phyloP scores from a whole-genome alignment of 2,888 invertebrate species.

The Tipula confusa region DNA sequence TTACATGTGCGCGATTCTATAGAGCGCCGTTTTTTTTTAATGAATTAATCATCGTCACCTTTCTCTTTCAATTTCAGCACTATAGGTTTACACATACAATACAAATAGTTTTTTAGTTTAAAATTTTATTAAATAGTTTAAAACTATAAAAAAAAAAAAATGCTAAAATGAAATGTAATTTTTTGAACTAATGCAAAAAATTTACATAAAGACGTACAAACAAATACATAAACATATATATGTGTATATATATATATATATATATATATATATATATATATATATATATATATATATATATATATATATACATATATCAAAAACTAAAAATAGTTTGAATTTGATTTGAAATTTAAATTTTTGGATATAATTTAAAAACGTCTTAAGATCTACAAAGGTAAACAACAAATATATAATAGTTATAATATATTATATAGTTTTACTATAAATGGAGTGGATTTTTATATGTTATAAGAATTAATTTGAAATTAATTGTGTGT shows the following conservation, averaged over 20 bases:
- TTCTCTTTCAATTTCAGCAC: conserved; percentile 28
- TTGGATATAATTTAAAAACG: background rate
- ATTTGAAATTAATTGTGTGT: background rate
- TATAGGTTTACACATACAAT: background rate
- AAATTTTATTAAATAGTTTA: background rate
- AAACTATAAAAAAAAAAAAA: background rate
- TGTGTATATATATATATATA: too few relatives aligned
- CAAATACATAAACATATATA: too few relatives aligned
- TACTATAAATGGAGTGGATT: background rate
- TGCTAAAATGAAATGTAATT: background rate
- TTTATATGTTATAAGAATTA: background rate
- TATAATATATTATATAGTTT: background rate
- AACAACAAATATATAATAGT: background rate
- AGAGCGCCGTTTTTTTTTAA: background rate
- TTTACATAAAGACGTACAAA: background rate
- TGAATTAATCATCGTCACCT: conserved; percentile 16
- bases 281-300: too few relatives aligned
- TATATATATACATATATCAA: background rate
- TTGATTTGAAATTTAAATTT: background rate
- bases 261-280: too few relatives aligned
- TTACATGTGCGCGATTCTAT: conserved; percentile 25
- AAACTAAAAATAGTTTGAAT: background rate
- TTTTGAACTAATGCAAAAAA: background rate
- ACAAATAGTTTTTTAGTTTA: background rate
- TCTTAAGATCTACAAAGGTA: background rate